Evolutionary conservation across 2,113 vertebrate genomes (phyloP), one percentile per base, ranked within the genome.

Genomic region (Sylvicapra grimmia): DNA sequence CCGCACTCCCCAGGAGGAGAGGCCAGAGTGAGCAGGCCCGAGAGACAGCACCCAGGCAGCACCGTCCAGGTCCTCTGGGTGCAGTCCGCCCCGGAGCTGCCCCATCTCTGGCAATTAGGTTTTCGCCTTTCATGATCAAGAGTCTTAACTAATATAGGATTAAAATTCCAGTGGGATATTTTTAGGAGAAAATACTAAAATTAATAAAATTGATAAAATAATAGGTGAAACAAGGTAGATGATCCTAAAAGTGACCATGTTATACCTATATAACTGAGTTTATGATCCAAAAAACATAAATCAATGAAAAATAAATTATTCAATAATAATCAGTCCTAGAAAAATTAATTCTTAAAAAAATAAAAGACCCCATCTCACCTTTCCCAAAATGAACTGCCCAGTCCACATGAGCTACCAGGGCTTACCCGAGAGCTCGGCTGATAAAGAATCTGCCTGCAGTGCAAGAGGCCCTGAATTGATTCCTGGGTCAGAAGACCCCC

Each of bases 171-270:
- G 4, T 23, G 51, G 40, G 2, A 90, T 84, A 84, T n/a, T 31
- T 11, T 95, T 61, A 68, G 9, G 15, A 80, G 72, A 96, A 92
- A 80, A 77, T 53, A 75, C 44, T 79, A 93, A 86, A 88, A 93
- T 63, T 89, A 97, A 83, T 31, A 58, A 85, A 54, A 79, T 15
- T 79, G 36, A 92, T 51, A 75, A 96, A 96, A 82, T 95, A 94
- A 92, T 5, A 94, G 11, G 80, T 63, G 44, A 90, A 65, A 68
- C 19, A 89, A 86, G 15, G 54, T 47, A 85, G 5, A 61, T 29
- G 25, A 85, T 10, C 25, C 33, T 80, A 49, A 92, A 33, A 18
- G 72, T 75, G 25, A 87, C 29, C 51, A n/a, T 4, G 65, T 5
- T 40, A 3, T 27, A 82, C 54, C 59, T 56, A 36, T 84, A 6